A percentile compares a stretch with the other conserved stretches of the same genome.
Conservation (phyloP, 2,797 vertebrate species). For the Lates japonicus region DNA sequence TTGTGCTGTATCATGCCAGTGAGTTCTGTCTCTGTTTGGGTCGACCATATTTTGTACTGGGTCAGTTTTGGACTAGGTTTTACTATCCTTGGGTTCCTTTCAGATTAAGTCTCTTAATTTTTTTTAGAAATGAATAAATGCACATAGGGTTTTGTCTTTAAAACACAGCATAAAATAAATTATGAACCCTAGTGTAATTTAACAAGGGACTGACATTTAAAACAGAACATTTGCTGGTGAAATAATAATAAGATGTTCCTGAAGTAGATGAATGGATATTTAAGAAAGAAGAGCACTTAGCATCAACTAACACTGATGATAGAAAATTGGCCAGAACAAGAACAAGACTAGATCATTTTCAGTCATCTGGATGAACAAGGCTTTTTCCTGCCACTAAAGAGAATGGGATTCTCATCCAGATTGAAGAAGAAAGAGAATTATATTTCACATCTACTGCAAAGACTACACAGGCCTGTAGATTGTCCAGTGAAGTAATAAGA, state of each 20-base stretch:
- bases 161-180: neutral
- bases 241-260: neutral
- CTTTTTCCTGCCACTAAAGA: constrained; percentile 9
- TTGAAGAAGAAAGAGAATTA: constrained; percentile 4
- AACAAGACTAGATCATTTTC: constrained; percentile 9
- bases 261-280: neutral
- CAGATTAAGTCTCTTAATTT: neutral
- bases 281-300: neutral
- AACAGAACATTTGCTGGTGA: neutral
- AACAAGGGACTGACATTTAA: neutral
- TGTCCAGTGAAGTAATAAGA: constrained; percentile 25
- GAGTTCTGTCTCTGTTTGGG: neutral
- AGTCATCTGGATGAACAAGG: constrained; percentile 18
- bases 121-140: neutral
- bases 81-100: neutral
- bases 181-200: neutral
- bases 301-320: constrained; percentile 21
- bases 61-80: neutral
- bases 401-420: neutral
- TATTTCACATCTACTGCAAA: constrained; percentile 10
- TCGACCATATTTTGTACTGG: neutral
- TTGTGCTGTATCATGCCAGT: neutral
- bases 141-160: neutral
- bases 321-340: constrained; percentile 9
- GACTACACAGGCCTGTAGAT: neutral